Conservation (phyloP, 2,113 vertebrate species). For the Megaptera novaeangliae region DNA sequence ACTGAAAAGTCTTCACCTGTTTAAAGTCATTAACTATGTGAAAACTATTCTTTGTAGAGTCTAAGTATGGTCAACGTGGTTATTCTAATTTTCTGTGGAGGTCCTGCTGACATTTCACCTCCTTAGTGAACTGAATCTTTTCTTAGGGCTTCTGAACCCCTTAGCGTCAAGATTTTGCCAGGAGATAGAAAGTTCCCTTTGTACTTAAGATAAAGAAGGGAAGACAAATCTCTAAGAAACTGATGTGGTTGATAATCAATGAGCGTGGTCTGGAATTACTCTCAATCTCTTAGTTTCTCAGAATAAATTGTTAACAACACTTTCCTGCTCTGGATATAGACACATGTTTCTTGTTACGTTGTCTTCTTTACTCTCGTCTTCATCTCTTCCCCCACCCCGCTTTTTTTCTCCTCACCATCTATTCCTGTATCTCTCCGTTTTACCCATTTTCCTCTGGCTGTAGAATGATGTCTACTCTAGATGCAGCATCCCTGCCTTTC, state of each 20-base stretch:
- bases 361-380: neutral
- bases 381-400: no score
- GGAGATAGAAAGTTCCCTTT: neutral
- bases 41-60: neutral
- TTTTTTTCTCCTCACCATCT: neutral
- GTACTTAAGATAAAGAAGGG: neutral
- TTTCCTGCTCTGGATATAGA: neutral
- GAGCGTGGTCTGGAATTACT: neutral
- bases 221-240: neutral
- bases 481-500: no score
- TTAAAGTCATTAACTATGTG: neutral
- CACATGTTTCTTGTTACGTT: neutral
- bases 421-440: neutral
- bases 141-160: neutral
- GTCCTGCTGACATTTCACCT: neutral
- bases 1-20: neutral
- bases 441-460: neutral
- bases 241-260: fast-evolving
- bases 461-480: neutral
- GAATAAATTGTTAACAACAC: fast-evolving
- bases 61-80: no score
- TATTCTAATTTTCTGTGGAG: neutral
- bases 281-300: neutral
- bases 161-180: neutral
- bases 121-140: neutral